Evolutionary conservation across 2,113 vertebrate genomes (phyloP).

Genomic region (Phasianus colchicus): DNA sequence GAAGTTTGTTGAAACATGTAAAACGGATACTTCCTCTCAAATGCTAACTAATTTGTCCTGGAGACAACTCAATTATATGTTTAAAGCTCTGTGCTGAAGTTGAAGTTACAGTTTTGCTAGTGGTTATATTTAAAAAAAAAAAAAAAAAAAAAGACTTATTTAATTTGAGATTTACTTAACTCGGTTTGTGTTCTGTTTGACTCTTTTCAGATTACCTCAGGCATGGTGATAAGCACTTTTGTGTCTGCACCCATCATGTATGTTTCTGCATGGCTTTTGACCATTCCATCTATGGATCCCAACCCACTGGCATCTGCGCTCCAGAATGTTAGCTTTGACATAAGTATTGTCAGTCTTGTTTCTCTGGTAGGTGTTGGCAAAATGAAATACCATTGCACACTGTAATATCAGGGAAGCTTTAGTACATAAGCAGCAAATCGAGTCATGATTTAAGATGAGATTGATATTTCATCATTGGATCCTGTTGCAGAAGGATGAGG

Average conservation of each 20-base stretch:
- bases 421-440: not conserved
- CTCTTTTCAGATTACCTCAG: constrained; percentile 88
- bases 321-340: constrained; percentile 92
- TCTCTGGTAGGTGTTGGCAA: constrained; percentile 86
- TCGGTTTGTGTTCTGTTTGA: not conserved
- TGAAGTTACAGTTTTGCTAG: not conserved
- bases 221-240: constrained; percentile 97
- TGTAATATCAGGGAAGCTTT: not conserved
- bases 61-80: not conserved
- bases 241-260: constrained; percentile 98
- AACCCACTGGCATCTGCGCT: constrained; percentile 85
- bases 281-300: constrained; percentile 90
- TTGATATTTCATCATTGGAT: accelerated
- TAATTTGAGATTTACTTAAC: not conserved
- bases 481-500: not conserved
- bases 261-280: constrained; percentile 93
- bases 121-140: not conserved
- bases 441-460: not conserved
- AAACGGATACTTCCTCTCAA: not conserved
- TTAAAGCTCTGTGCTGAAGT: not conserved
- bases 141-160: not conserved
- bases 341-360: constrained; percentile 91
- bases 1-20: not conserved
- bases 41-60: not conserved
- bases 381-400: not conserved